Evolutionary conservation across 1,140 invertebrate species (phyloP).

Genomic region (silkworm (Bombyx mori)): ASM3026992v2 NC_085115.1:2271501-2272000

Average conservation of each 20-base stretch:
- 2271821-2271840: slow-evolving; percentile 62
- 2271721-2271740: slow-evolving; percentile 72
- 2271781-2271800: slow-evolving; percentile 54
- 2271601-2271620: slow-evolving; percentile 79
- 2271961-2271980: slow-evolving; percentile 71
- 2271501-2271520: slow-evolving; percentile 93
- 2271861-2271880: slow-evolving; percentile 68
- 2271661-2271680: slow-evolving; percentile 71
- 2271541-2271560: slow-evolving; percentile 81
- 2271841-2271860: slow-evolving; percentile 66
- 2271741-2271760: slow-evolving; percentile 70
- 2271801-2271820: slow-evolving; percentile 56
- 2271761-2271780: slow-evolving; percentile 56
- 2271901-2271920: slow-evolving; percentile 77
- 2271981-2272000: slow-evolving; percentile 68
- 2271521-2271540: slow-evolving; percentile 72
- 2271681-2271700: slow-evolving; percentile 73
- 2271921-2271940: slow-evolving; percentile 66
- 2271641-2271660: slow-evolving; percentile 71
- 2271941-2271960: slow-evolving; percentile 63
- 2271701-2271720: slow-evolving; percentile 79
- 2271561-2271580: slow-evolving; percentile 79
- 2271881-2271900: slow-evolving; percentile 73
- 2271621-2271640: slow-evolving; percentile 79
- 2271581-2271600: slow-evolving; percentile 80